Conservation (phyloP, 2,888 invertebrate species). For the Archaeoteleia sp. region DNA sequence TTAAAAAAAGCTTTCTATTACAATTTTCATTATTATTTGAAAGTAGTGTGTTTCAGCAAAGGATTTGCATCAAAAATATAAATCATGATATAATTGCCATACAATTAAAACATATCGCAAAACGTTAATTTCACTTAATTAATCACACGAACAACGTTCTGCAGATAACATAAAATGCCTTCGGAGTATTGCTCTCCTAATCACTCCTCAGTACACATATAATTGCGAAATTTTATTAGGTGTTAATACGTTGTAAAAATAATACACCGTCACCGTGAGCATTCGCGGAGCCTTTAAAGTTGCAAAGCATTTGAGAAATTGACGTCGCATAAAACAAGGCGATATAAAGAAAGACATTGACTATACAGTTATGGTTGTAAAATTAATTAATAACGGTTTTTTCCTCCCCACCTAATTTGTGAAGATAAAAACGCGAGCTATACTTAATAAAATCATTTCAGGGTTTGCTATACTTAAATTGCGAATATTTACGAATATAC, state of each 20-base stretch:
- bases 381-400: conserved; percentile 44
- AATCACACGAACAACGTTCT: no score
- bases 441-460: conserved; percentile 38
- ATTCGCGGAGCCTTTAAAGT: conserved; percentile 36
- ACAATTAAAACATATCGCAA: no score
- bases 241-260: conserved; percentile 53
- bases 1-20: no score
- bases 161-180: no score
- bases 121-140: no score
- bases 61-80: no score
- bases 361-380: conserved; percentile 44
- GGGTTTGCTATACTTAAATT: conserved; percentile 17
- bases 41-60: no score
- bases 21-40: no score
- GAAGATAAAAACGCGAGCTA: conserved; percentile 26
- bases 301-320: conserved; percentile 46
- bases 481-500: conserved; percentile 12
- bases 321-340: conserved; percentile 29
- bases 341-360: conserved; percentile 38
- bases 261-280: conserved; percentile 24
- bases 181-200: conserved; percentile 11
- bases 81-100: no score
- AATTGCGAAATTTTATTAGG: conserved; percentile 49
- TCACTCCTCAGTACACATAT: conserved; percentile 25
- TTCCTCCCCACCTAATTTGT: conserved; percentile 21